Percentiles rank a stretch among this genome's conserved stretches.
Conservation (phyloP, 2,113 vertebrate genomes). For the Cyprinodon variegatus region DNA sequence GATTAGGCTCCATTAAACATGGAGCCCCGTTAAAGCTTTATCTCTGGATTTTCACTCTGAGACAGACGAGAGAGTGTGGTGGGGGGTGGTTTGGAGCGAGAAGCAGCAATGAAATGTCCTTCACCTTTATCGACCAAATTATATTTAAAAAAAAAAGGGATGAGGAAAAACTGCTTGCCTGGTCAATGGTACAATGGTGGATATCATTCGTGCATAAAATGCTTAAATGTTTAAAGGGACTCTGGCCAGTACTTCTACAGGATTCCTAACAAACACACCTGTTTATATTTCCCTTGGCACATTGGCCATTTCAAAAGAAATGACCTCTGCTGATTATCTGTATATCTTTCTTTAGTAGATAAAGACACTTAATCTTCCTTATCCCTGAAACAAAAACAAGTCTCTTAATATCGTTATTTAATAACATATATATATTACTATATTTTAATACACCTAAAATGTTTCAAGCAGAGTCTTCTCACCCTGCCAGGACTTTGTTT, state of each 20-base stretch:
- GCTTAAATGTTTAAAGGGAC: conserved; percentile 37
- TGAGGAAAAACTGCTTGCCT: conserved; percentile 69
- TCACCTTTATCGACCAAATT: conserved; percentile 81
- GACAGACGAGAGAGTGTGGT: conserved; percentile 67
- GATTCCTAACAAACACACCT: conserved; percentile 26
- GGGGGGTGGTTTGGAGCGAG: conserved; percentile 46
- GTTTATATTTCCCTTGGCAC: conserved; percentile 36
- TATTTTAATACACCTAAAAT: background rate
- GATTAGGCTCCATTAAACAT: conserved; percentile 85
- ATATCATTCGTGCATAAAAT: conserved; percentile 42
- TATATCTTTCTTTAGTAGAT: background rate
- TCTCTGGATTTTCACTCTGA: conserved; percentile 76
- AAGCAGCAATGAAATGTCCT: conserved; percentile 76
- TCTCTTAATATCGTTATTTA: conserved; percentile 1
- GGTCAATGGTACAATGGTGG: conserved; percentile 47
- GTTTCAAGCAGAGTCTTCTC: background rate
- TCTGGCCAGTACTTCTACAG: conserved; percentile 26
- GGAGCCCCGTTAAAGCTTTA: conserved; percentile 75
- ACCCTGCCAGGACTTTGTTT: background rate
- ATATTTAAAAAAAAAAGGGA: conserved; percentile 65
- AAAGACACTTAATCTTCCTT: conserved; percentile 27
- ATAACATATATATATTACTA: conserved; percentile 6
- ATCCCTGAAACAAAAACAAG: background rate
- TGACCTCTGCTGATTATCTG: conserved; percentile 49
- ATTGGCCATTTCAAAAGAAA: conserved; percentile 60